phyloP scores from a whole-genome alignment of 2,113 vertebrate species.

The Nycticorax nycticorax region DNA sequence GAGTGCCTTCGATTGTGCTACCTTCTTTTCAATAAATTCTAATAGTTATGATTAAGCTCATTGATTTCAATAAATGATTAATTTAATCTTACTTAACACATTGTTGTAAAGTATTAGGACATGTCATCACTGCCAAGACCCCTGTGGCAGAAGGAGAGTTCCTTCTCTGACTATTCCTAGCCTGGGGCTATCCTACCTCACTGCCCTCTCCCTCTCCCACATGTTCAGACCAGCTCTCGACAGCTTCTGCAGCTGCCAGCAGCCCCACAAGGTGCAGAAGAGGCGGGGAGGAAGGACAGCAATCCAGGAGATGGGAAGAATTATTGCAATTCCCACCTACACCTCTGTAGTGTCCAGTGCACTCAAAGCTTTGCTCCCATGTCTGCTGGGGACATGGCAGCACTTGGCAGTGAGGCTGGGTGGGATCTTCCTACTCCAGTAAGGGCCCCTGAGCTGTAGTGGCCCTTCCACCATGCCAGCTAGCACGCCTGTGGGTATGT shows the following conservation, averaged over 20 bases:
- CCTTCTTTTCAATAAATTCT: neutral
- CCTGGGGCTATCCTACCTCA: rapidly evolving
- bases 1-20: neutral
- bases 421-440: neutral
- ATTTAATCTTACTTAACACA: neutral
- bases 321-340: neutral
- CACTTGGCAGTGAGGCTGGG: neutral
- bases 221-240: neutral
- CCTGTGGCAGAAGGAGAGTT: neutral
- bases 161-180: neutral
- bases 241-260: neutral
- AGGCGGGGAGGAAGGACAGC: neutral
- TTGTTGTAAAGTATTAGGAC: neutral
- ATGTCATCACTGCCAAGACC: neutral
- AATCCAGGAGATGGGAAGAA: neutral
- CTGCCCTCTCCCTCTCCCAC: neutral
- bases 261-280: rapidly evolving
- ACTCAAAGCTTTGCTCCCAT: rapidly evolving
- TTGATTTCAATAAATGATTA: neutral
- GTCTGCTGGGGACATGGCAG: neutral
- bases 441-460: neutral
- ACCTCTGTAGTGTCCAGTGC: rapidly evolving
- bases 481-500: rapidly evolving
- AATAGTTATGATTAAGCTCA: neutral
- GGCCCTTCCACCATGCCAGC: neutral